Percentiles rank a stretch among this genome's conserved stretches.
These are phyloP conservation scores for Tinea pellionella DNA, from an alignment of 2,888 invertebrate species.

Conservation along the genomic window DNA sequence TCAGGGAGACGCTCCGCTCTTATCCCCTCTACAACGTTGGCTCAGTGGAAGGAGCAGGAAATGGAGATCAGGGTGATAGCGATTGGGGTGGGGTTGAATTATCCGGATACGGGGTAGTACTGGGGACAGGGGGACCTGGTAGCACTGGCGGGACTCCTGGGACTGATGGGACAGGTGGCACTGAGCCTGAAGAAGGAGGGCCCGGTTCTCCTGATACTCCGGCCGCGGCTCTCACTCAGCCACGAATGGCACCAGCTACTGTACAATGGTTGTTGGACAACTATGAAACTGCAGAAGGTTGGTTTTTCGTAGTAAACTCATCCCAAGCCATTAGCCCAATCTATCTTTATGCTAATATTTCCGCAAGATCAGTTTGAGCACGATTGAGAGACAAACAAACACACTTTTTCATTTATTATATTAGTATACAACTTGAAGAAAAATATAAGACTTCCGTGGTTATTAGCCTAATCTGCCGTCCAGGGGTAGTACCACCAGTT, in stretches of 20 bases:
- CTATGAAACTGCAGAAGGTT: conserved; percentile 94
- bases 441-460: too few relatives aligned
- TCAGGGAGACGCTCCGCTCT: conserved; percentile 79
- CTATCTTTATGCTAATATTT: too few relatives aligned
- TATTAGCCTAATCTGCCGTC: too few relatives aligned
- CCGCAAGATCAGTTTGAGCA: too few relatives aligned
- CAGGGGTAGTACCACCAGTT: too few relatives aligned
- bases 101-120: conserved; percentile 48
- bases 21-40: conserved; percentile 57
- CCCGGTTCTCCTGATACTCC: conserved; percentile 48
- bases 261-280: conserved; percentile 97
- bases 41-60: conserved; percentile 26
- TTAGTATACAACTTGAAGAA: too few relatives aligned
- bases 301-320: too few relatives aligned
- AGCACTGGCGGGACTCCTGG: conserved; percentile 42
- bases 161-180: conserved; percentile 40
- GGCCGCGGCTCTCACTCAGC: conserved; percentile 31
- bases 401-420: too few relatives aligned
- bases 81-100: conserved; percentile 35
- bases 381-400: too few relatives aligned
- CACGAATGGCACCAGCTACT: conserved; percentile 78
- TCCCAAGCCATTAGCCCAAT: too few relatives aligned
- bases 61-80: conserved; percentile 44
- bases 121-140: conserved; percentile 39
- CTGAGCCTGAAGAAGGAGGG: conserved; percentile 68